phyloP scores from a whole-genome alignment of 2,113 vertebrate genomes.

The Salminus brasiliensis region DNA sequence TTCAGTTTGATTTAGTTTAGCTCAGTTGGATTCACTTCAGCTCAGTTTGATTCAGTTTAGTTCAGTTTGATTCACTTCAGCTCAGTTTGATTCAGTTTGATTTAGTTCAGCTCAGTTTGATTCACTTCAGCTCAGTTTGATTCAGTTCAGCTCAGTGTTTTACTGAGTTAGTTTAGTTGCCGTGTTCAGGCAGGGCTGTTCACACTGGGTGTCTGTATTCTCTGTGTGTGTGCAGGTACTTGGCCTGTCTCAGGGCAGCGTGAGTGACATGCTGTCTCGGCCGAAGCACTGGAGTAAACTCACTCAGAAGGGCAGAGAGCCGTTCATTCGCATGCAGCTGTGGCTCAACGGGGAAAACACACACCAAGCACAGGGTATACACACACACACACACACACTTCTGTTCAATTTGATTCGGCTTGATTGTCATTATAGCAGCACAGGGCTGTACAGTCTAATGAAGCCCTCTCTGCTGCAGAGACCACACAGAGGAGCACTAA shows the following conservation, averaged over 20 bases:
- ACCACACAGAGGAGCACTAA: too few species aligned
- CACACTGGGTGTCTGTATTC: neutral
- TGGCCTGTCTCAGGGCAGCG: constrained; percentile 90
- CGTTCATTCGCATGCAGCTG: constrained; percentile 94
- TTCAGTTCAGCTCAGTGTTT: too few species aligned
- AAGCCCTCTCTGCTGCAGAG: too few species aligned
- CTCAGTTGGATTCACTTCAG: neutral
- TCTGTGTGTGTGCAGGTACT: constrained; percentile 77
- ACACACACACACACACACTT: constrained; percentile 32
- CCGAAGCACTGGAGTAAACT: constrained; percentile 94
- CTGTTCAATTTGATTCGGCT: too few species aligned
- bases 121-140: too few species aligned
- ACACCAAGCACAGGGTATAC: constrained; percentile 28
- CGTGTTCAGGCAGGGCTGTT: too few species aligned
- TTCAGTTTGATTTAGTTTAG: neutral
- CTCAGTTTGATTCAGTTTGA: too few species aligned
- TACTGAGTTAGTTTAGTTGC: too few species aligned
- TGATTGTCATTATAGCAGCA: too few species aligned
- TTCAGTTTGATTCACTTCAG: too few species aligned
- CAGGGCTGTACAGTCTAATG: too few species aligned
- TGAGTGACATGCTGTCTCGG: constrained; percentile 92
- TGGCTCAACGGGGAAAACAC: constrained; percentile 85
- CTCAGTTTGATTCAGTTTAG: too few species aligned
- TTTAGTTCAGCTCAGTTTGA: neutral
- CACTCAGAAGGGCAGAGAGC: constrained; percentile 92